Percentiles rank a stretch among this genome's conserved stretches.
These are phyloP conservation scores for Zaprionus davidi DNA, from an alignment of 1,140 invertebrate genomes.

Conservation along the genomic window DNA sequence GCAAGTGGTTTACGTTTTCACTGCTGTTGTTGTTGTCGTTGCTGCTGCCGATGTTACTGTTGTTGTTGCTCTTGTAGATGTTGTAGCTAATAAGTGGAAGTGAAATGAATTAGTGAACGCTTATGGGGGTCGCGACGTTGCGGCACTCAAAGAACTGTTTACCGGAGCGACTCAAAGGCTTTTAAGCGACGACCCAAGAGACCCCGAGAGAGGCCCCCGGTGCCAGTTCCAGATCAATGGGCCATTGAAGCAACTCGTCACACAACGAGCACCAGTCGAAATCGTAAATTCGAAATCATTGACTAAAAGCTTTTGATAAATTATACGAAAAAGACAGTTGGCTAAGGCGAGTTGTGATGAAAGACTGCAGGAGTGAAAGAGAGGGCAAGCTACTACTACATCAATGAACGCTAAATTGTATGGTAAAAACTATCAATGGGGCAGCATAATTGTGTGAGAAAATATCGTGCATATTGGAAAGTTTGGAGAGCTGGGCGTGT, in stretches of 20 bases:
- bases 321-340: constrained; percentile 48
- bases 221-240: constrained; percentile 59
- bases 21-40: constrained; percentile 28
- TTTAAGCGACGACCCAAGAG: constrained; percentile 37
- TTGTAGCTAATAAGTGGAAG: constrained; percentile 78
- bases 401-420: constrained; percentile 59
- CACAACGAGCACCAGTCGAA: constrained; percentile 41
- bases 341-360: not conserved
- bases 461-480: constrained; percentile 69
- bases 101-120: constrained; percentile 80
- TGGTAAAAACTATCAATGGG: constrained; percentile 64
- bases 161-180: constrained; percentile 59
- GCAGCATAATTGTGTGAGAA: constrained; percentile 75
- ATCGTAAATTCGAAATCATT: constrained; percentile 81
- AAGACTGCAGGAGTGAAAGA: constrained; percentile 9
- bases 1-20: constrained; percentile 55
- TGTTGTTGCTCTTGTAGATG: constrained; percentile 41
- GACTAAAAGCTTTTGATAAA: constrained; percentile 83
- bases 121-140: constrained; percentile 73
- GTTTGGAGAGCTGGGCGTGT: constrained; percentile 65
- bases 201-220: constrained; percentile 10
- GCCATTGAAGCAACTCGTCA: constrained; percentile 63
- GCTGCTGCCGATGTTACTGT: constrained; percentile 29
- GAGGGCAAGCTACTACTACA: constrained; percentile 45
- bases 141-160: constrained; percentile 73